phyloP scores from a whole-genome alignment of 2,113 vertebrate species.

The Jacana jacana region DNA sequence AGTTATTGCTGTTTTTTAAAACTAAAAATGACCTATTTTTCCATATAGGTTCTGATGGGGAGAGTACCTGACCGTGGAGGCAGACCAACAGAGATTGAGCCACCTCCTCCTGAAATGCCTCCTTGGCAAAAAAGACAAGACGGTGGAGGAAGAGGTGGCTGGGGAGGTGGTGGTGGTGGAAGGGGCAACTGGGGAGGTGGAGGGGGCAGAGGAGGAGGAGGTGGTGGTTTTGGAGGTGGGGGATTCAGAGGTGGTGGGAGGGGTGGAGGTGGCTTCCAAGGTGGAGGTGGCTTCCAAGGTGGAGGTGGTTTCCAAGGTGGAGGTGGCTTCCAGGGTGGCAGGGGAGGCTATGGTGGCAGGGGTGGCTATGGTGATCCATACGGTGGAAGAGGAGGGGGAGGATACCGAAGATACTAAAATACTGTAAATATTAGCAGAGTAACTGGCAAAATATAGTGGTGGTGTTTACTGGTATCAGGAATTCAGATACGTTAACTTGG shows the following conservation, averaged over 20 bases:
- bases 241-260: constrained; percentile 60
- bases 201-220: constrained; percentile 23
- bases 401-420: constrained; percentile 72
- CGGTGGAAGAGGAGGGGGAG: constrained; percentile 65
- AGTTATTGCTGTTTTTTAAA: neutral
- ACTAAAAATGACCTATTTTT: neutral
- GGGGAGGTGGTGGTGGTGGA: constrained; percentile 72
- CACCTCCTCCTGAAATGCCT: constrained; percentile 94
- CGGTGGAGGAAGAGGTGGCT: constrained; percentile 78
- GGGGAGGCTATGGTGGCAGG: constrained; percentile 46
- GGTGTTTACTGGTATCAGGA: constrained; percentile 50
- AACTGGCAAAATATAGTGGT: constrained; percentile 13
- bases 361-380: constrained; percentile 47
- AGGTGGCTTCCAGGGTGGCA: neutral
- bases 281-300: constrained; percentile 71
- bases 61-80: constrained; percentile 94
- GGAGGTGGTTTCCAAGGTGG: constrained; percentile 70
- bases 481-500: neutral
- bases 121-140: constrained; percentile 93
- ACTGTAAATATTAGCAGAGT: neutral
- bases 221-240: neutral
- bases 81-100: constrained; percentile 88
- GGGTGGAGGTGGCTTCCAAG: constrained; percentile 70
- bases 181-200: constrained; percentile 62
- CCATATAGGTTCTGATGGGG: constrained; percentile 90